These are phyloP conservation scores for Morpho achilles DNA, from an alignment of 2,888 invertebrate genomes.

Conservation along the genomic window DNA sequence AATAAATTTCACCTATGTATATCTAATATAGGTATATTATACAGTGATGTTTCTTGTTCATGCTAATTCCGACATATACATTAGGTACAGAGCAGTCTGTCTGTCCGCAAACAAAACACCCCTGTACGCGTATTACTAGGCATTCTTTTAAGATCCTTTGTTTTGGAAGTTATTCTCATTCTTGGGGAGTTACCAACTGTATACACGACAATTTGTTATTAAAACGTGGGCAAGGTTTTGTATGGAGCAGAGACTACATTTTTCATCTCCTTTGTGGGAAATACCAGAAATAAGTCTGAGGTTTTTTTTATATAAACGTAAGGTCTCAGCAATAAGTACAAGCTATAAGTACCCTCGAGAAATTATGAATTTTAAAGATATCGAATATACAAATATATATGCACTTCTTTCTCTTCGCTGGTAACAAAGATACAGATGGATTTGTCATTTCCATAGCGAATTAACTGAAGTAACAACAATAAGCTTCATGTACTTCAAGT, in stretches of 20 bases:
- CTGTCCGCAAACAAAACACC: slow-evolving; percentile 29
- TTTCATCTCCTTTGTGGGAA: not conserved
- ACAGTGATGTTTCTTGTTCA: too few relatives aligned
- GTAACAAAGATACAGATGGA: too few relatives aligned
- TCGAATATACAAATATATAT: too few relatives aligned
- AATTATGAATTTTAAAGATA: too few relatives aligned
- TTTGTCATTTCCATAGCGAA: too few relatives aligned
- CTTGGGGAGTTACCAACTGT: slow-evolving; percentile 20
- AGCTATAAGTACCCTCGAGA: too few relatives aligned
- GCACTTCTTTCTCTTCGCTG: too few relatives aligned
- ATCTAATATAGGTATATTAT: too few relatives aligned
- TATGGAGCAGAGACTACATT: not conserved
- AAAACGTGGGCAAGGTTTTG: slow-evolving; percentile 7
- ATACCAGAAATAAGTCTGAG: not conserved
- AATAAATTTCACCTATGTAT: too few relatives aligned
- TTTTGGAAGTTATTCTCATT: slow-evolving; percentile 12
- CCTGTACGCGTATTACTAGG: slow-evolving; percentile 19
- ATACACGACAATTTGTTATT: slow-evolving; percentile 21
- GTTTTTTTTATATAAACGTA: not conserved
- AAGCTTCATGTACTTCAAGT: too few relatives aligned
- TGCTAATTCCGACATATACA: not conserved
- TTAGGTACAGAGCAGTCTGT: slow-evolving; percentile 7
- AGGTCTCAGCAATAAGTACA: too few relatives aligned
- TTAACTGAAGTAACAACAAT: too few relatives aligned
- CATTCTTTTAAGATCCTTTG: slow-evolving; percentile 27